A percentile compares a stretch with the other conserved stretches of the same genome.
Conservation (phyloP, 2,888 invertebrate species). For the Agonopterix subpropinquella region DNA sequence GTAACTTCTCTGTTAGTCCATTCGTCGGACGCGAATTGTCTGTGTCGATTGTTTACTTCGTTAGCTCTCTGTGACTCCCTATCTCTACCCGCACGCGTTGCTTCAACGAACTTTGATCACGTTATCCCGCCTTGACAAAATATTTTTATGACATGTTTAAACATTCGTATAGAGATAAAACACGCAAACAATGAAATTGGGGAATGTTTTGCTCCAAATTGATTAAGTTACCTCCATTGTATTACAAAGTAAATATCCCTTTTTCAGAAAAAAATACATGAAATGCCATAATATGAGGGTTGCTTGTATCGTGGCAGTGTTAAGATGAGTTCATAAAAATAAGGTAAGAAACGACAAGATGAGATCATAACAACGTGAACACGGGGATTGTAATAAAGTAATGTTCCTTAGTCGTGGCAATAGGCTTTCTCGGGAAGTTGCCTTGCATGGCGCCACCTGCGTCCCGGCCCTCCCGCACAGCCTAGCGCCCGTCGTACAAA, state of each 20-base stretch:
- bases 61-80: constrained; percentile 43
- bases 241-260: no score
- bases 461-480: constrained; percentile 45
- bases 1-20: constrained; percentile 34
- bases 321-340: constrained; percentile 2
- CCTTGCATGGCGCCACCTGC: constrained; percentile 55
- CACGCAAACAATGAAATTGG: not conserved
- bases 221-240: no score
- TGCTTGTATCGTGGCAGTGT: not conserved
- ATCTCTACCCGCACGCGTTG: constrained; percentile 41
- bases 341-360: constrained; percentile 8
- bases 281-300: not conserved
- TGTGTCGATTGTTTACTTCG: constrained; percentile 70
- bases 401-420: constrained; percentile 33
- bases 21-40: constrained; percentile 51
- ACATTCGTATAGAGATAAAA: not conserved
- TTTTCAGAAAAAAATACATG: no score
- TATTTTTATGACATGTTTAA: constrained; percentile 17
- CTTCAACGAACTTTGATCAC: constrained; percentile 45
- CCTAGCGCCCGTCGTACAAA: constrained; percentile 34
- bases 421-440: constrained; percentile 32
- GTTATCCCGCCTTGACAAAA: constrained; percentile 30
- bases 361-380: constrained; percentile 15
- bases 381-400: constrained; percentile 25
- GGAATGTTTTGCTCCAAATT: no score